A percentile compares a stretch with the other conserved stretches of the same genome.
Conservation (phyloP, 2,113 vertebrate species). For the Bubo bubo region DNA sequence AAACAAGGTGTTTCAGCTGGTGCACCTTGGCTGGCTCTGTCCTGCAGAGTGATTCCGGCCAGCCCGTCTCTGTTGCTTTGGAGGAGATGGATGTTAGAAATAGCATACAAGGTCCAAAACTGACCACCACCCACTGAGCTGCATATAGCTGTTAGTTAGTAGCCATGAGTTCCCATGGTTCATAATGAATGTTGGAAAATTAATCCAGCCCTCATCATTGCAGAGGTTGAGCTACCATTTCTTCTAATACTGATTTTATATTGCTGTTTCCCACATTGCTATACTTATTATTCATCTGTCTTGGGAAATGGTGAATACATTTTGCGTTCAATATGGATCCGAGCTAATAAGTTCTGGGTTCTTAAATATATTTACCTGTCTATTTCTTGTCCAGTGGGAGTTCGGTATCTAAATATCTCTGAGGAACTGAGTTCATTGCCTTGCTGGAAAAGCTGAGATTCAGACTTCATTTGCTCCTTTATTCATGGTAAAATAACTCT, state of each 20-base stretch:
- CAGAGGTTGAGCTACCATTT: not conserved
- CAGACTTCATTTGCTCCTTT: conserved; percentile 32
- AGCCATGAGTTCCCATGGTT: not conserved
- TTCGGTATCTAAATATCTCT: not conserved
- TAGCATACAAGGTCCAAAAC: not conserved
- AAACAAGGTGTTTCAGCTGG: not conserved
- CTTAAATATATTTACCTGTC: conserved; percentile 6
- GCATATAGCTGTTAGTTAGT: not conserved
- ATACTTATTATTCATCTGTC: not conserved
- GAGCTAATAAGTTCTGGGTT: not conserved
- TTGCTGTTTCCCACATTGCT: not conserved
- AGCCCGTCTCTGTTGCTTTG: not conserved
- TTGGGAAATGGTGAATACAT: not conserved
- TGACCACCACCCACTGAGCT: not conserved
- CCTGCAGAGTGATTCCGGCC: not conserved
- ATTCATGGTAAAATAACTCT: not conserved
- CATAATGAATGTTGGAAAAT: not conserved
- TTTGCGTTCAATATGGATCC: not conserved
- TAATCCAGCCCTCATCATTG: not conserved
- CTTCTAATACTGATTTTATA: not conserved
- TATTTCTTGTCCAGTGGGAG: not conserved
- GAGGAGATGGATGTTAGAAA: not conserved
- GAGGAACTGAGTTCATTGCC: not conserved
- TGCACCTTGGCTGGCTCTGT: not conserved
- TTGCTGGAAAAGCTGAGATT: not conserved